Percentiles rank a stretch among this genome's conserved stretches.
Evolutionary conservation across 2,888 invertebrate species (phyloP).

Genomic region (Netelia melanura): DNA sequence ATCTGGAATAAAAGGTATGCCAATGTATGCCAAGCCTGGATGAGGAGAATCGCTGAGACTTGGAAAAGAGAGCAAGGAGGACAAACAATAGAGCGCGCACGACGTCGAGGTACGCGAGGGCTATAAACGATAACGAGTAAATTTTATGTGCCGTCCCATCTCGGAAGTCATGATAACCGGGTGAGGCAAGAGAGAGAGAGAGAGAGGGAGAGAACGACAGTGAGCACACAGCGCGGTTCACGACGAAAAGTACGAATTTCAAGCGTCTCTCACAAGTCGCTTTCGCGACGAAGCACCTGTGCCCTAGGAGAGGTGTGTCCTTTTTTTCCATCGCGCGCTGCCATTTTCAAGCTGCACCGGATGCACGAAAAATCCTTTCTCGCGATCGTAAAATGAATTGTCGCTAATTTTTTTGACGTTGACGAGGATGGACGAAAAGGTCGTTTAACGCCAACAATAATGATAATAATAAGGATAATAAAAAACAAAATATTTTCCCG

Average conservation of each 20-base stretch:
- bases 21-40: not conserved
- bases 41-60: not conserved
- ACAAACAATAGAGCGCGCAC: conserved; percentile 32
- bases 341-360: conserved; percentile 28
- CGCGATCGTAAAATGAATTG: conserved; percentile 50
- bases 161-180: conserved; percentile 66
- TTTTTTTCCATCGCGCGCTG: not conserved
- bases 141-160: conserved; percentile 69
- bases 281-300: conserved; percentile 27
- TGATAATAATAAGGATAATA: conserved; percentile 3
- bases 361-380: conserved; percentile 56
- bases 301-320: conserved; percentile 27
- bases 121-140: conserved; percentile 70
- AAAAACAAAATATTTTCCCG: not conserved
- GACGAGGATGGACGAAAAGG: conserved; percentile 18
- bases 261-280: conserved; percentile 37
- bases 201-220: conserved; percentile 22
- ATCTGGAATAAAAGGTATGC: not conserved
- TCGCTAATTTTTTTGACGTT: conserved; percentile 37
- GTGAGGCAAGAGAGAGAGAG: conserved; percentile 23
- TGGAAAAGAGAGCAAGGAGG: conserved; percentile 9
- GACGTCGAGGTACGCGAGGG: conserved; percentile 47
- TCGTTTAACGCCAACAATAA: conserved; percentile 9
- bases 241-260: conserved; percentile 57
- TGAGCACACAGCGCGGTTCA: conserved; percentile 44